Conservation (phyloP, 2,113 vertebrate species). For the Sapajus apella region DNA sequence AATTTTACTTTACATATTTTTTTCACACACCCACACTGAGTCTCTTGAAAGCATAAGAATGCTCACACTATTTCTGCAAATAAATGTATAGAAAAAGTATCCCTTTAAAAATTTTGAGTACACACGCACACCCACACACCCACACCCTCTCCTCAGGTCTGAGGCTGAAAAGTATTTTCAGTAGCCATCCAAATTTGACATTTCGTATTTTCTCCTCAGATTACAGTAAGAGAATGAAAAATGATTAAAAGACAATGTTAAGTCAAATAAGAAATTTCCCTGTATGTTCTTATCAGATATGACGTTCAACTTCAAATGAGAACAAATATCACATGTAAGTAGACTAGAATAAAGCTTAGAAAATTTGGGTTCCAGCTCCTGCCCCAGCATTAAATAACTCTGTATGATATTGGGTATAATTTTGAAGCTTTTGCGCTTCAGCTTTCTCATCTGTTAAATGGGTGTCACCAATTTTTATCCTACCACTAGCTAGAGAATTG, state of each 20-base stretch:
- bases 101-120: not conserved
- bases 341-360: not conserved
- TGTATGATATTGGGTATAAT: not conserved
- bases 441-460: not conserved
- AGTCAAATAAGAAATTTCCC: not conserved
- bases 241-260: not conserved
- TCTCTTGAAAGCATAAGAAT: not conserved
- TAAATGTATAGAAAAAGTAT: not conserved
- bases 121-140: not conserved
- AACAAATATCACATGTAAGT: not conserved
- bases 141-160: not conserved
- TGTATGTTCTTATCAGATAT: not conserved
- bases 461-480: not conserved
- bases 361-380: not conserved
- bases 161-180: not conserved
- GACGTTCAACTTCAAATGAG: not conserved
- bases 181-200: not conserved
- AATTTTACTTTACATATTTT: not conserved
- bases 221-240: slow-evolving; percentile 10
- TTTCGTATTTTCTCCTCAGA: slow-evolving; percentile 30
- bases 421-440: not conserved
- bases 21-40: not conserved
- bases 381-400: not conserved
- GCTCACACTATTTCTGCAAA: slow-evolving; percentile 1
- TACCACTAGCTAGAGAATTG: not conserved